Base-by-base conservation (phyloP, 35 echinoderm and acorn worm genomes). In the Ophioderma brevispina region DNA sequence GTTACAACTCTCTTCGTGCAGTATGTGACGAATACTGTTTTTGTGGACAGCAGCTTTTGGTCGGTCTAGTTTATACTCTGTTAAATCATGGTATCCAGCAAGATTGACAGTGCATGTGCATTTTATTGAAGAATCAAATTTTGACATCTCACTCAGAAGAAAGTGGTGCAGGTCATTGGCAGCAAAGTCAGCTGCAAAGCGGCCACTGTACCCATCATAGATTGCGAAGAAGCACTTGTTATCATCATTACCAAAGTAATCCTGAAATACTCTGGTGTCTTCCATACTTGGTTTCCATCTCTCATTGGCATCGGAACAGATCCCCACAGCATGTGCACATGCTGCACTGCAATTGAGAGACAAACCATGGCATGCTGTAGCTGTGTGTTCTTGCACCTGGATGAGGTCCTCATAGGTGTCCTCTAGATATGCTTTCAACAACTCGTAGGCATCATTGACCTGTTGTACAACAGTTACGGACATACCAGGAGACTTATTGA, bases 121-220 rank as follows among this genome's bases (percentile, higher is more conserved):
- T 19, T 76, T 83, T 0, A 85, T 95, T 13, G 78, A 35, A 0
- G 82, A 36, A 55, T 99, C 97, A 83, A 99, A 95, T 59, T 95
- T 88, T 17, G 89, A 78, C 91, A 99, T 95, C 78, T 99, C 97
- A 46, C 85, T 86, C 11, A 99, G 75, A 13, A 99, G 83, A 78
- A 84, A 83, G 78, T 99, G 97, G 79, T 99, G 97, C 5, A 99
- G 75, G 76, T 99, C 97, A 70, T 99, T 95, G 18, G 97, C 93
- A 78, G 92, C 59, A 15, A 99, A 49, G 64, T 99, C 97, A 6
- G 93, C 97, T 32, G 97, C 91, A 91, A 99, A 99, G 28, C 97
- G 83, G 23, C 97, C 97, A 81, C 92, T 95, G 80, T 99, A 91
- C 37, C 97, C 97, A 80, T 99, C 97, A 79, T 95, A 99, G n/a